Evolutionary conservation across 2,113 vertebrate genomes (phyloP).

Genomic region (Pseudorhombus dupliciocellatus): DNA sequence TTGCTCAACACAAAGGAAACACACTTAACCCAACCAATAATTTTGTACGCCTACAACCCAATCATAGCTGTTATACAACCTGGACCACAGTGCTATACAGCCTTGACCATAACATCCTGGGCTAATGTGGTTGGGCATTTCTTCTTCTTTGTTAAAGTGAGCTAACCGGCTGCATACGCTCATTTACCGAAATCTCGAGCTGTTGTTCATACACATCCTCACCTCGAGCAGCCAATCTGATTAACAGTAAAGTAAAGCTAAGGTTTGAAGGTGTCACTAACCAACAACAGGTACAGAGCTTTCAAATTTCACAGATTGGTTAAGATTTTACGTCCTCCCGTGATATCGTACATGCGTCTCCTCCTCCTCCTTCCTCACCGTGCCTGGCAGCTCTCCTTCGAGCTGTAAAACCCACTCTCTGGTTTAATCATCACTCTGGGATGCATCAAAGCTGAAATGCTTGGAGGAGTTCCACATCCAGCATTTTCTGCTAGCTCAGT

Average conservation of each 20-base stretch:
- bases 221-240: too few relatives aligned
- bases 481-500: conserved; percentile 42
- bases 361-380: conserved; percentile 5
- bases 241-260: too few relatives aligned
- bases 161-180: too few relatives aligned
- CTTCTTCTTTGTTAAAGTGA: too few relatives aligned
- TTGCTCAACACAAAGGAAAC: too few relatives aligned
- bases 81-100: not conserved
- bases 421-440: conserved; percentile 59
- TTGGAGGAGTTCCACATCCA: conserved; percentile 50
- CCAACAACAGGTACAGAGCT: not conserved
- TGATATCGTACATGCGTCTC: conserved; percentile 3
- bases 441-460: conserved; percentile 41
- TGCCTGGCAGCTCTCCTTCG: conserved; percentile 38
- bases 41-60: too few relatives aligned
- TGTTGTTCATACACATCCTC: too few relatives aligned
- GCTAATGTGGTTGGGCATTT: too few relatives aligned
- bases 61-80: not conserved
- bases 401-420: conserved; percentile 18
- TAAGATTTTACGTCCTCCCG: conserved; percentile 11
- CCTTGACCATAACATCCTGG: too few relatives aligned
- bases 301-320: not conserved
- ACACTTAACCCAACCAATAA: too few relatives aligned
- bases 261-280: not conserved
- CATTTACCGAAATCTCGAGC: too few relatives aligned